These are phyloP conservation scores for Erebia ligea DNA, from an alignment of 2,888 invertebrate species.

Conservation along the genomic window DNA sequence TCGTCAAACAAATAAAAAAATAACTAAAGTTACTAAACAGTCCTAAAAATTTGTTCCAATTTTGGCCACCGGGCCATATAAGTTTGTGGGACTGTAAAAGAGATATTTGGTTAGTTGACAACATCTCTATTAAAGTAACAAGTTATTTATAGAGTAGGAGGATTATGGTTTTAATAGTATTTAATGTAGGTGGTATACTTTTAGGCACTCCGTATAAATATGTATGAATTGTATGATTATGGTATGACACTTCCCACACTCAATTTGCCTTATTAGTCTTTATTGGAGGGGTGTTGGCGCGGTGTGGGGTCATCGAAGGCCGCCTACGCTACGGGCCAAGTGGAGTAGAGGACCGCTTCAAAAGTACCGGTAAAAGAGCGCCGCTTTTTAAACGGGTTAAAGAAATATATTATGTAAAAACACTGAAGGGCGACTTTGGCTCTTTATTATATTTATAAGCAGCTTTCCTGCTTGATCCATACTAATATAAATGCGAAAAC, in stretches of 20 bases:
- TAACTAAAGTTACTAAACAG: too few species aligned
- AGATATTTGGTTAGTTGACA: too few species aligned
- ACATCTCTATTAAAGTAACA: too few species aligned
- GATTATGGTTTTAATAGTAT: conserved; percentile 1
- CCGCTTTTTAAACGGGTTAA: conserved; percentile 27
- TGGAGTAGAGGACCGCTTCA: conserved; percentile 39
- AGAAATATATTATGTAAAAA: not conserved
- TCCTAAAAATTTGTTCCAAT: too few species aligned
- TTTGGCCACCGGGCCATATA: too few species aligned
- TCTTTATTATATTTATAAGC: too few species aligned
- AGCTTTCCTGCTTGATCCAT: too few species aligned
- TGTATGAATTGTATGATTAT: conserved; percentile 24
- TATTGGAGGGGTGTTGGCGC: conserved; percentile 40
- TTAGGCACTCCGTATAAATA: conserved; percentile 4
- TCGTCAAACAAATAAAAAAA: too few species aligned
- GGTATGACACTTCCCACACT: conserved; percentile 30
- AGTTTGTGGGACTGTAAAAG: too few species aligned
- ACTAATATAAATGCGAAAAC: too few species aligned
- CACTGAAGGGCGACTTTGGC: not conserved
- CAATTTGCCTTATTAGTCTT: conserved; percentile 43
- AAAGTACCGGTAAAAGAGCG: conserved; percentile 32
- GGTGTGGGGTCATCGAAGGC: conserved; percentile 42
- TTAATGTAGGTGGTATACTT: not conserved
- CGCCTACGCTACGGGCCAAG: conserved; percentile 38
- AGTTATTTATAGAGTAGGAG: not conserved